Evolutionary conservation across 2,797 vertebrate genomes (phyloP).

Genomic region (Petrocephalus sullivani): DNA sequence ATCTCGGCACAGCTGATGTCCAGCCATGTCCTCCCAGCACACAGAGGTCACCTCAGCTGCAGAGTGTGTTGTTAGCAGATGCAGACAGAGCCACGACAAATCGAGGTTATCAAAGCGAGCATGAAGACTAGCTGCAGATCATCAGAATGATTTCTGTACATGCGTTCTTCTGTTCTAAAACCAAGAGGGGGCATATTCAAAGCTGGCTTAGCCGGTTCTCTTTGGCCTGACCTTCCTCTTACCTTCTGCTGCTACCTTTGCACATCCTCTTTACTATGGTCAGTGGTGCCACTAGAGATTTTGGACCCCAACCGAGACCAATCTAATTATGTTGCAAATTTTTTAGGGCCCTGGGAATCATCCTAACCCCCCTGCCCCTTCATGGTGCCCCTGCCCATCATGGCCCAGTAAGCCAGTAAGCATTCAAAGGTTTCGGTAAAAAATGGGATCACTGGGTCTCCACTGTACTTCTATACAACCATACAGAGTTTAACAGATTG

Average conservation of each 20-base stretch:
- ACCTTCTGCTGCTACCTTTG: neutral
- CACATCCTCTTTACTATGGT: neutral
- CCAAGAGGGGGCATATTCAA: neutral
- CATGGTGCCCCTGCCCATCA: neutral
- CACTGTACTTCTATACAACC: neutral
- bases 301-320: neutral
- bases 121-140: neutral
- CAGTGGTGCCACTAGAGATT: neutral
- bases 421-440: neutral
- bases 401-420: neutral
- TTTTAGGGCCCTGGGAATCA: neutral
- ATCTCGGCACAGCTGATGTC: neutral
- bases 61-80: neutral
- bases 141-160: neutral
- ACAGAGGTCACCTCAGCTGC: neutral
- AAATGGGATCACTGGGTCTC: neutral
- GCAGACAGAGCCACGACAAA: neutral
- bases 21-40: neutral
- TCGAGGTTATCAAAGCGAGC: neutral
- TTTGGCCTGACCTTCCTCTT: neutral
- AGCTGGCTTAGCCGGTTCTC: neutral
- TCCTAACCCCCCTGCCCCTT: neutral
- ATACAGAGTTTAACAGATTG: conserved; percentile 1
- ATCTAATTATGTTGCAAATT: neutral
- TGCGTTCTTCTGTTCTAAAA: neutral